Evolutionary conservation across 2,888 invertebrate species (phyloP).

Genomic region (Drosophila differens): DNA sequence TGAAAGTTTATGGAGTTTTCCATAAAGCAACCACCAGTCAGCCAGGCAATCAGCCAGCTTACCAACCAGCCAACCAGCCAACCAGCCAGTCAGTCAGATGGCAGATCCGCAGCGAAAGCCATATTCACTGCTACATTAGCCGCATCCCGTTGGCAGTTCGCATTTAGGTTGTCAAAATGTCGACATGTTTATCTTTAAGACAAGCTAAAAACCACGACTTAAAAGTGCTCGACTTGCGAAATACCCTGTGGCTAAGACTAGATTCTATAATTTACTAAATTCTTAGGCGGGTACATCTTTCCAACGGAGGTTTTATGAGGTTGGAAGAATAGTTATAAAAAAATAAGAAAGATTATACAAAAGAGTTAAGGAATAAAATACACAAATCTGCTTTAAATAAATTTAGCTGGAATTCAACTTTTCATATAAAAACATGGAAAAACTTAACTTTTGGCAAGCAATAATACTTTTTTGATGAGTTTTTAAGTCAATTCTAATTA

Average conservation of each 20-base stretch:
- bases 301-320: background rate
- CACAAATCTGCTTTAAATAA: background rate
- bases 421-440: background rate
- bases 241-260: conserved; percentile 10
- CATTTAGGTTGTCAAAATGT: conserved; percentile 73
- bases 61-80: background rate
- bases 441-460: background rate
- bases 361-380: background rate
- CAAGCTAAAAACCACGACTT: conserved; percentile 4
- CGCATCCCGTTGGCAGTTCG: conserved; percentile 43
- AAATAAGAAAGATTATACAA: background rate
- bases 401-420: background rate
- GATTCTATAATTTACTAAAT: background rate
- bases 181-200: conserved; percentile 76
- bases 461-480: background rate
- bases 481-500: background rate
- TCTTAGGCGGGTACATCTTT: background rate
- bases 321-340: background rate
- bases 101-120: conserved; percentile 19
- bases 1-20: conserved; percentile 69
- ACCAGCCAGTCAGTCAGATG: background rate
- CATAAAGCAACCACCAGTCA: conserved; percentile 34
- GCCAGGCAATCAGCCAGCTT: background rate
- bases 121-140: conserved; percentile 44
- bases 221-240: background rate